Conservation (phyloP, 2,797 vertebrate genomes). For the Cephalopachus bancanus region DNA sequence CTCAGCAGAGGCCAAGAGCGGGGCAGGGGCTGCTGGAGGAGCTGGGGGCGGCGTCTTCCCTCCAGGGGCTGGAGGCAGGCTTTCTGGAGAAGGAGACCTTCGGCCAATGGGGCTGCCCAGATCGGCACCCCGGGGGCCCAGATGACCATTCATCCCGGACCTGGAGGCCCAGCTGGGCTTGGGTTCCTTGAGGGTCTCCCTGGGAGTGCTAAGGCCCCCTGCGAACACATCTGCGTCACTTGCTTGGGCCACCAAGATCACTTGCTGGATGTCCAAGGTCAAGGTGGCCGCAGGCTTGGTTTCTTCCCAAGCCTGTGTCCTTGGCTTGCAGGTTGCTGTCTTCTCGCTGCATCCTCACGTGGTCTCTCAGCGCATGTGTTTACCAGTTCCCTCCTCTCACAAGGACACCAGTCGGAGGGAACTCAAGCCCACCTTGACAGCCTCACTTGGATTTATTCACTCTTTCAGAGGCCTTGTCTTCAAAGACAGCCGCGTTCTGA, state of each 20-base stretch:
- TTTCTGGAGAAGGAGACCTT: background rate
- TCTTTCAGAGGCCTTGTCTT: background rate
- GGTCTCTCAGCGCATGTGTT: background rate
- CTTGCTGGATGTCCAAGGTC: background rate
- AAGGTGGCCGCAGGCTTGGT: background rate
- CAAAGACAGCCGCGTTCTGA: background rate
- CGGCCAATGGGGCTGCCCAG: background rate
- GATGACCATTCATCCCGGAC: background rate
- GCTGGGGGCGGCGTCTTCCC: background rate
- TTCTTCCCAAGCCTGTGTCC: background rate
- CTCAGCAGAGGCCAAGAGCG: background rate
- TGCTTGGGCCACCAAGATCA: too few species aligned
- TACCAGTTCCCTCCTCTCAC: background rate
- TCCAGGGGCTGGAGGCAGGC: background rate
- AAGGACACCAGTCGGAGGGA: background rate
- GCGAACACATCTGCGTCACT: background rate
- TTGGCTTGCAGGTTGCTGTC: too few species aligned
- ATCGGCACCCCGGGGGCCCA: too few species aligned
- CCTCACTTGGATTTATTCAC: background rate
- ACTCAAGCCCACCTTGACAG: background rate
- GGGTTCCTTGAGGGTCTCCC: background rate
- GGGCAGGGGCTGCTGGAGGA: background rate
- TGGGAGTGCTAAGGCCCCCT: background rate
- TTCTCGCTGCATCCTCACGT: background rate
- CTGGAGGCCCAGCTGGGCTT: background rate